Evolutionary conservation across 2,888 invertebrate genomes (phyloP).

Genomic region (Oscheius sp.): DNA sequence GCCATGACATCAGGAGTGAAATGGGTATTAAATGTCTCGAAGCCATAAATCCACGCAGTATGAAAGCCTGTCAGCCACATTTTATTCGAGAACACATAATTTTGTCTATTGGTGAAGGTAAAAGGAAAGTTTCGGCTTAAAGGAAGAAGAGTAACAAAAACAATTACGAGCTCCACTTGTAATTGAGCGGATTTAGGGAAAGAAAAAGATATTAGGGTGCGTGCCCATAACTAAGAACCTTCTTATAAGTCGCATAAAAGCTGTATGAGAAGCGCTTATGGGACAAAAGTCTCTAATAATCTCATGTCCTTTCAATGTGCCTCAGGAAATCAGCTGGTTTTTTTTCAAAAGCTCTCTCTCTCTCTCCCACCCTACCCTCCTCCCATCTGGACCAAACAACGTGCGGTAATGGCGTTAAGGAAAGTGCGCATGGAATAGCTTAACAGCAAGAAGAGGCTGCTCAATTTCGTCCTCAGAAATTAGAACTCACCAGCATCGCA

Average conservation of each 20-base stretch:
- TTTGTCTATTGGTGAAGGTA: not conserved
- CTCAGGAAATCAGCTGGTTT: not conserved
- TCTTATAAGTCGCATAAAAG: no score
- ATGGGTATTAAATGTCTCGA: slow-evolving; percentile 23
- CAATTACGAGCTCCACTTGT: no score
- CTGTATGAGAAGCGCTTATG: no score
- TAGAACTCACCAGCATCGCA: slow-evolving; percentile 29
- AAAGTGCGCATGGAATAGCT: slow-evolving; percentile 25
- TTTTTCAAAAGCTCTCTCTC: not conserved
- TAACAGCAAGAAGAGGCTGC: slow-evolving; percentile 12
- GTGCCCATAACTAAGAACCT: no score
- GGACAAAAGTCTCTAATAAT: no score
- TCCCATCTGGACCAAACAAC: slow-evolving; percentile 16
- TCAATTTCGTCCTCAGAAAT: slow-evolving; percentile 28
- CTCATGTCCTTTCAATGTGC: no score
- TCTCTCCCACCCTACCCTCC: not conserved
- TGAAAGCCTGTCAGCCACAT: not conserved
- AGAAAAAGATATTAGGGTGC: no score
- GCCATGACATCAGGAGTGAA: slow-evolving; percentile 20
- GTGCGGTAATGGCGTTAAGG: slow-evolving; percentile 21
- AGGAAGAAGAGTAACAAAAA: no score
- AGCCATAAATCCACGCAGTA: slow-evolving; percentile 30
- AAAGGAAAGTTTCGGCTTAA: no score
- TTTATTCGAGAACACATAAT: slow-evolving; percentile 11
- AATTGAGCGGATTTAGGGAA: no score